Base-by-base conservation (phyloP, 2,888 invertebrate genomes). In the Aphidoletes aphidimyza region DNA sequence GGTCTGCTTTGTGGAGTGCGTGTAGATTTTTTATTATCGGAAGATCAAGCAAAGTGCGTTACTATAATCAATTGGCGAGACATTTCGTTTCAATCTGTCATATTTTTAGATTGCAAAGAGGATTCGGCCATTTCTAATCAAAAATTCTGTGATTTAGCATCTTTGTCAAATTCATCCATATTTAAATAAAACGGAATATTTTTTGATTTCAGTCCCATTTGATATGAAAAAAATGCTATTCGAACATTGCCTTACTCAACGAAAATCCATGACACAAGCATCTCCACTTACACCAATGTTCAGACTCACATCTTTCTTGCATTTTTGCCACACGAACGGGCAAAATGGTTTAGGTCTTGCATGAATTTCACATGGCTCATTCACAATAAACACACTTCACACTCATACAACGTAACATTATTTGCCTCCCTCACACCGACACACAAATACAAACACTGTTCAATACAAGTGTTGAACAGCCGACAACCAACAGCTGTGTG, bases 401-500 rank as follows among this genome's bases (percentile, higher is more conserved):
- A 69, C 69, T 0, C 26, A 69, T 69, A 30, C 69, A 26, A 30
- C 11, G 54, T 11, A 19, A 69, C 2, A 22, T 37, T 3, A 17
- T 78, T 78, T 81, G 39, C 81, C 37, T 37, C 81, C 81, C 81
- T 37, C n/a, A n/a, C 36, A 78, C 17, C 78, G 36, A 36, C 19
- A 34, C 36, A 78, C 78, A 78, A 8, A 78, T 19, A 19, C 47
- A 19, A 11, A 47, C 47, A 19, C 19, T 22, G 22, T 22, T 1
- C 22, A 14, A 22, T 3, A 22, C 22, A n/a, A 69, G 26, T 19
- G 34, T 6, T 59, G 22, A 14, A 9, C 30, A 14, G 37, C 81
- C 22, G n/a, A 81, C 37, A 81, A 81, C 81, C 36, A 81, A 81
- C 37, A 81, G 37, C n/a, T 81, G 81, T 81, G 59, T 59, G 37